Conservation (phyloP, 2,888 invertebrate genomes). For the Cheilosia variabilis region DNA sequence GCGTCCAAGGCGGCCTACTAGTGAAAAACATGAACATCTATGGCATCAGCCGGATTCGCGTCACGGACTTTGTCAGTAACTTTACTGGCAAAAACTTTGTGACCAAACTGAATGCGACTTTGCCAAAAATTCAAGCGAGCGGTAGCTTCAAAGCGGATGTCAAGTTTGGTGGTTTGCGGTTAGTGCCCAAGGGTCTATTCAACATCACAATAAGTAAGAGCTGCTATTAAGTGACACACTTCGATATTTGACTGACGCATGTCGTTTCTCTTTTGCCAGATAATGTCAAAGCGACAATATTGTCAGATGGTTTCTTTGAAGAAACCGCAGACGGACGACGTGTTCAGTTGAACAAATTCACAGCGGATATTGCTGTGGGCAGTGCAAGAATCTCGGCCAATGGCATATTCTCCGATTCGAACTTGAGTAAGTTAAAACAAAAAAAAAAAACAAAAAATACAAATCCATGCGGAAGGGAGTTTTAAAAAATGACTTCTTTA, state of each 20-base stretch:
- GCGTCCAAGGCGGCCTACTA: constrained; percentile 81
- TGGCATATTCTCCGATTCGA: constrained; percentile 82
- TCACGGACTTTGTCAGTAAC: constrained; percentile 85
- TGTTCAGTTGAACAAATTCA: constrained; percentile 80
- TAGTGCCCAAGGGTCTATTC: constrained; percentile 86
- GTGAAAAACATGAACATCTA: constrained; percentile 84
- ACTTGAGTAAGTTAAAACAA: constrained; percentile 78
- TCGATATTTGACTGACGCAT: neutral
- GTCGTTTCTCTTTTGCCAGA: constrained; percentile 74
- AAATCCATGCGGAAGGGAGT: too few relatives aligned
- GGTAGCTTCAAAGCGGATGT: constrained; percentile 88
- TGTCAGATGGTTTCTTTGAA: constrained; percentile 80
- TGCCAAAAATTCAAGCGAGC: constrained; percentile 85
- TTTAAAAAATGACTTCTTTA: neutral
- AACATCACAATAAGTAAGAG: constrained; percentile 86
- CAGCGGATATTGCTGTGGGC: constrained; percentile 80
- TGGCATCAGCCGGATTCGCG: constrained; percentile 85
- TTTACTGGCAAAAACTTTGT: constrained; percentile 86
- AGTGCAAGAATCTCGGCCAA: constrained; percentile 80
- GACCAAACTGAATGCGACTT: constrained; percentile 86
- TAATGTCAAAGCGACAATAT: constrained; percentile 79
- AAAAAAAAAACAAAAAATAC: too few relatives aligned
- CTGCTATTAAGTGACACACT: too few relatives aligned
- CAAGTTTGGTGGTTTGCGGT: constrained; percentile 86
- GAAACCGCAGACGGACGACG: constrained; percentile 78